phyloP scores from a whole-genome alignment of 2,888 invertebrate species.

The Drosophila dives region DNA sequence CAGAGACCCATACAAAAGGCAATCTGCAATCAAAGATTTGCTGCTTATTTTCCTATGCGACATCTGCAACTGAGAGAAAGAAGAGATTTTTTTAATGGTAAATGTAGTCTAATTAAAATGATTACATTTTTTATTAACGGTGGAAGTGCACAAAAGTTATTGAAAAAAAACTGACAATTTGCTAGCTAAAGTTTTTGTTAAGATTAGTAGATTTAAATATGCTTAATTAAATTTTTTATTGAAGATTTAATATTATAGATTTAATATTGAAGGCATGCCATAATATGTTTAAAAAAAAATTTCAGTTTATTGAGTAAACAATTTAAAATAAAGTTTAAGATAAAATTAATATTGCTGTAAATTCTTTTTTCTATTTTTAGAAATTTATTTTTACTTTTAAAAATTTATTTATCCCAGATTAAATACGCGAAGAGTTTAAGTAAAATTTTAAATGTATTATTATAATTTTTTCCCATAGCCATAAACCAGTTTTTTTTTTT shows the following conservation, averaged over 20 bases:
- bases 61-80: not conserved
- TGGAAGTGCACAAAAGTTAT: not conserved
- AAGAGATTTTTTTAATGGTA: too few relatives aligned
- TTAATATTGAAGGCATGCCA: not conserved
- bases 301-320: not conserved
- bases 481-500: not conserved
- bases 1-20: conserved; percentile 9
- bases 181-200: not conserved
- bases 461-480: not conserved
- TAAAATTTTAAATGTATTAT: not conserved
- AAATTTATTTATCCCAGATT: not conserved
- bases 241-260: too few relatives aligned
- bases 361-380: not conserved
- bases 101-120: conserved; percentile 5
- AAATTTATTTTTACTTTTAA: too few relatives aligned
- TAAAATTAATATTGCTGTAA: not conserved
- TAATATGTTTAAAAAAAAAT: not conserved
- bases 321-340: not conserved
- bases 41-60: conserved; percentile 2
- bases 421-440: not conserved
- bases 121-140: not conserved
- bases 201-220: too few relatives aligned
- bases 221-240: too few relatives aligned
- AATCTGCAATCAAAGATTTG: conserved; percentile 17
- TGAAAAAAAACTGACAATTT: not conserved